Evolutionary conservation across 1,140 invertebrate genomes (phyloP).

Genomic region (Trypoxylus dichotomus): DNA sequence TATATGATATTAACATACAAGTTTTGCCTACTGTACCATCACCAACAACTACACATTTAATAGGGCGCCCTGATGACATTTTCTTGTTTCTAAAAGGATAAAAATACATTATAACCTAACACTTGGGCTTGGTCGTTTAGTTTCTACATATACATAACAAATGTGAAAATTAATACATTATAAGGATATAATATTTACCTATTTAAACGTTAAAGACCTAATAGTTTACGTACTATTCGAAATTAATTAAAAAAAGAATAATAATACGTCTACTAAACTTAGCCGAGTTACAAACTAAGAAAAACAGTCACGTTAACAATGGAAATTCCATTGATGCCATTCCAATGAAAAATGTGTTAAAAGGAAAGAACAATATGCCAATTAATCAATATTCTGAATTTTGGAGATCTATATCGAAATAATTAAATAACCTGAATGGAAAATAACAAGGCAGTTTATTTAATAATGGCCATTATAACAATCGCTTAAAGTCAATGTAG

Average conservation of each 20-base stretch:
- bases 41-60: slow-evolving; percentile 96
- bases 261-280: slow-evolving; percentile 18
- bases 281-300: slow-evolving; percentile 18
- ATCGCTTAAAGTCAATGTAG: background rate
- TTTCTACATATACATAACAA: background rate
- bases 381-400: background rate
- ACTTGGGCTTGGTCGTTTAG: background rate
- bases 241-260: slow-evolving; percentile 21
- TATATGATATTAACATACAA: slow-evolving; percentile 98
- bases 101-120: slow-evolving; percentile 23
- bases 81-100: slow-evolving; percentile 5
- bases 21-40: slow-evolving; percentile 96
- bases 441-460: background rate
- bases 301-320: slow-evolving; percentile 22
- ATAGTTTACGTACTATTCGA: background rate
- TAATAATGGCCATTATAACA: slow-evolving; percentile 8
- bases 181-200: background rate
- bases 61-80: slow-evolving; percentile 84
- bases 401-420: background rate
- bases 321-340: slow-evolving; percentile 21
- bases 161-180: background rate
- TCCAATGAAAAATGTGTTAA: background rate
- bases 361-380: background rate
- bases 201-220: background rate
- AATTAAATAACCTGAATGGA: background rate